Conservation (phyloP, 2,888 invertebrate genomes). For the Seladonia tumulorum region DNA sequence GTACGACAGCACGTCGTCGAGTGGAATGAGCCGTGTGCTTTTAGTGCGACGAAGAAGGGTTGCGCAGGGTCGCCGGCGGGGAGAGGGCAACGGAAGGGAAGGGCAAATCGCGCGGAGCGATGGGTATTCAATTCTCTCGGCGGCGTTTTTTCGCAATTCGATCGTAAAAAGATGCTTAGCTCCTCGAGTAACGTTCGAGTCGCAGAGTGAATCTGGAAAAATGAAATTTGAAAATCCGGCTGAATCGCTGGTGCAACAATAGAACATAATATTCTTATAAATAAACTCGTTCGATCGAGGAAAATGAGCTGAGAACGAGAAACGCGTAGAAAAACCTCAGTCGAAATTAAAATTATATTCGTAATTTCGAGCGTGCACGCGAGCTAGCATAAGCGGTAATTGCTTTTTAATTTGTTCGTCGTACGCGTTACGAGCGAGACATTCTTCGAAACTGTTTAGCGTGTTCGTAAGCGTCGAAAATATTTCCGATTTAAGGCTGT, state of each 20-base stretch:
- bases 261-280: background rate
- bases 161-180: background rate
- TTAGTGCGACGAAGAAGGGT: constrained; percentile 53
- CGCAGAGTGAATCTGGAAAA: background rate
- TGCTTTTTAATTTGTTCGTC: background rate
- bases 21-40: constrained; percentile 66
- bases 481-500: background rate
- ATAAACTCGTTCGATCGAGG: background rate
- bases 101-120: constrained; percentile 24
- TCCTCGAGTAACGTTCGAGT: background rate
- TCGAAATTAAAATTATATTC: background rate
- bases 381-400: background rate
- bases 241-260: background rate
- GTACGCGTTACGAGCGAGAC: background rate
- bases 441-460: background rate
- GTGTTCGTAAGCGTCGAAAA: background rate
- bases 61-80: constrained; percentile 36
- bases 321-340: background rate
- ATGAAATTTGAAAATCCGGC: background rate
- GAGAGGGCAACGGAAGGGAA: constrained; percentile 12
- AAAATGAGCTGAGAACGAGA: background rate
- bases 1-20: constrained; percentile 70
- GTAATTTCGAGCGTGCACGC: background rate
- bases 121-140: constrained; percentile 25
- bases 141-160: constrained; percentile 10